Conservation (phyloP, 2,113 vertebrate genomes). For the Chloroceryle aenea region DNA sequence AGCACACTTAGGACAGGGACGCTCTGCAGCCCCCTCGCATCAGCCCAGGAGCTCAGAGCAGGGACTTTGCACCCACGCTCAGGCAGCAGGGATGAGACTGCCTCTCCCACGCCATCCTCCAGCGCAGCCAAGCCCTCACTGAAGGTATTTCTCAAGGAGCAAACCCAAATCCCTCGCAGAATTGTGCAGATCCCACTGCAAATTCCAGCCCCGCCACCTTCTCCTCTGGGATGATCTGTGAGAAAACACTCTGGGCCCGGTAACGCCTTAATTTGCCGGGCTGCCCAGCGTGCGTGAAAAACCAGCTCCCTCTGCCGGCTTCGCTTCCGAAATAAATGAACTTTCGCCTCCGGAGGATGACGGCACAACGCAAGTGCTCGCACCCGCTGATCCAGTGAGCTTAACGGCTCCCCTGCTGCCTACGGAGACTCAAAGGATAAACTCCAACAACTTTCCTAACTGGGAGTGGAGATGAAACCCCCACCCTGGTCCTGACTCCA, state of each 20-base stretch:
- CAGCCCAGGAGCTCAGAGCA: background rate
- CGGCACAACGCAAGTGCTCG: background rate
- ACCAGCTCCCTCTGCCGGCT: slow-evolving; percentile 58
- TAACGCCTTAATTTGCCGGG: background rate
- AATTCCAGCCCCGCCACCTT: background rate
- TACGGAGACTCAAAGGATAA: background rate
- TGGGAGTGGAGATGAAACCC: fast-evolving
- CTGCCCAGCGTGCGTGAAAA: background rate
- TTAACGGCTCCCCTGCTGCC: background rate
- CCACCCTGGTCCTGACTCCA: fast-evolving
- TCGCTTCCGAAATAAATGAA: background rate
- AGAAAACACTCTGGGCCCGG: background rate
- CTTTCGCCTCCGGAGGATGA: background rate
- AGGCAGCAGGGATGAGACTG: fast-evolving
- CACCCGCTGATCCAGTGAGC: background rate
- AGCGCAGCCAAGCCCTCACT: background rate
- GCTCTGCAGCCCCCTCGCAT: background rate
- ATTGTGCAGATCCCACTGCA: background rate
- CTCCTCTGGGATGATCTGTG: fast-evolving
- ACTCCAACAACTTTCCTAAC: background rate
- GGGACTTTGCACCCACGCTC: background rate
- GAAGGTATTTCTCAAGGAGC: background rate
- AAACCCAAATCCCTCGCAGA: background rate
- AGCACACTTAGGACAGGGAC: background rate
- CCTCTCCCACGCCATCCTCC: fast-evolving